Evolutionary conservation across 2,113 vertebrate genomes (phyloP).

Genomic region (Acrocephalus kingi): DNA sequence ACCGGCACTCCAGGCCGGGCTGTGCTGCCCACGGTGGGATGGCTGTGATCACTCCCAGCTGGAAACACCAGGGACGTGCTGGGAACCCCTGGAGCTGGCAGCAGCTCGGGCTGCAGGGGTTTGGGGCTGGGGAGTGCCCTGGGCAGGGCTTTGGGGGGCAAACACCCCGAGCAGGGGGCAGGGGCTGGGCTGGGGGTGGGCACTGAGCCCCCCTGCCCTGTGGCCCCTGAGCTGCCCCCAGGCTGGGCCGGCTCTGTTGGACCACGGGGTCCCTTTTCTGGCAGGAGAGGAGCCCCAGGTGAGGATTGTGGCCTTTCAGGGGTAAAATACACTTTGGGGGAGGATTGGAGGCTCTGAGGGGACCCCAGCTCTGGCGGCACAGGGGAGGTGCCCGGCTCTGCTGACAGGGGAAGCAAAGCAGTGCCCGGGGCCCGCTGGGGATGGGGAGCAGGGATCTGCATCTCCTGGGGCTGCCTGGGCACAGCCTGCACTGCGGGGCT

Average conservation of each 20-base stretch:
- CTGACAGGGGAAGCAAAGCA: not conserved
- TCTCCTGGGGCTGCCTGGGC: not conserved
- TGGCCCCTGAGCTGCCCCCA: rapidly evolving
- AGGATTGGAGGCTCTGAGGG: rapidly evolving
- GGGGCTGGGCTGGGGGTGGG: not conserved
- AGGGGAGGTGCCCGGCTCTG: not conserved
- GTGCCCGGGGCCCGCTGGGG: not conserved
- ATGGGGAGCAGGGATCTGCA: not conserved
- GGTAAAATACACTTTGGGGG: not conserved
- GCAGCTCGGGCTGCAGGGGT: not conserved
- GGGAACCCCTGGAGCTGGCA: not conserved
- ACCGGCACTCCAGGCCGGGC: rapidly evolving
- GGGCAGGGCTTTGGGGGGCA: not conserved
- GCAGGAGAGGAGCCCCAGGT: not conserved
- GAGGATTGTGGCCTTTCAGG: not conserved
- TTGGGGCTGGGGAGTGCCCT: not conserved
- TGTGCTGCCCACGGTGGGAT: not conserved
- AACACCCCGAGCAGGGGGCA: not conserved
- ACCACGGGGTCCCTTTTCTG: not conserved
- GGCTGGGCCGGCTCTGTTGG: not conserved
- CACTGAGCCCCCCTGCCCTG: not conserved
- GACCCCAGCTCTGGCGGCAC: not conserved
- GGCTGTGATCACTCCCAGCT: not conserved
- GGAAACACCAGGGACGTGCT: not conserved
- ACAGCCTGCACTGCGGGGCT: not conserved